Conservation (phyloP, 2,113 vertebrate genomes). For the Saguinus imperator region DNA sequence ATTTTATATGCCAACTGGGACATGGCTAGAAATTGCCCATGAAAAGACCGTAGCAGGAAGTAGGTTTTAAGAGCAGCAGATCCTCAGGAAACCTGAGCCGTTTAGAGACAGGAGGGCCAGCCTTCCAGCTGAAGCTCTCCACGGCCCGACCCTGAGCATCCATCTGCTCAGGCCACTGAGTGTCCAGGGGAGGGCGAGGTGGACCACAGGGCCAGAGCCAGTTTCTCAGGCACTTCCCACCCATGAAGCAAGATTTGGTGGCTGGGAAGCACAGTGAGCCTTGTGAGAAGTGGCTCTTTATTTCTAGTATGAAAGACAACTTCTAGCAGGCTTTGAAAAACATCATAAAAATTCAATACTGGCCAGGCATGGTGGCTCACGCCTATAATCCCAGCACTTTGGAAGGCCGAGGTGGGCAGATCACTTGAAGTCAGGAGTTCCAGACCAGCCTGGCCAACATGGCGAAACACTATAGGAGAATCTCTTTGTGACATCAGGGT, state of each 20-base stretch:
- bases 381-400: no score
- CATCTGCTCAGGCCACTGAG: accelerated
- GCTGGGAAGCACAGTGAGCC: background rate
- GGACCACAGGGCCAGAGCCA: accelerated
- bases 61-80: background rate
- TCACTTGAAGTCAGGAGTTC: no score
- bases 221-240: accelerated
- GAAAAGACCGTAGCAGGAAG: background rate
- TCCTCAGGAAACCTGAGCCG: background rate
- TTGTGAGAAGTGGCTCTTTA: accelerated
- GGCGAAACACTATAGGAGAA: accelerated
- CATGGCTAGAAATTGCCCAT: background rate
- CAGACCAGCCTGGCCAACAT: no score
- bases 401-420: no score
- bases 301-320: background rate
- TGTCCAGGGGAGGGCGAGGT: accelerated
- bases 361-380: no score
- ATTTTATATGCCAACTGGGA: background rate
- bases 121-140: accelerated
- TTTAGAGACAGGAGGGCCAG: background rate
- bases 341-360: background rate
- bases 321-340: background rate
- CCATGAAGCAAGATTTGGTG: accelerated
- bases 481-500: accelerated
- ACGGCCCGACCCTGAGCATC: accelerated